These are phyloP conservation scores for Norana najaformis DNA, from an alignment of 2,888 invertebrate genomes.

Conservation along the genomic window DNA sequence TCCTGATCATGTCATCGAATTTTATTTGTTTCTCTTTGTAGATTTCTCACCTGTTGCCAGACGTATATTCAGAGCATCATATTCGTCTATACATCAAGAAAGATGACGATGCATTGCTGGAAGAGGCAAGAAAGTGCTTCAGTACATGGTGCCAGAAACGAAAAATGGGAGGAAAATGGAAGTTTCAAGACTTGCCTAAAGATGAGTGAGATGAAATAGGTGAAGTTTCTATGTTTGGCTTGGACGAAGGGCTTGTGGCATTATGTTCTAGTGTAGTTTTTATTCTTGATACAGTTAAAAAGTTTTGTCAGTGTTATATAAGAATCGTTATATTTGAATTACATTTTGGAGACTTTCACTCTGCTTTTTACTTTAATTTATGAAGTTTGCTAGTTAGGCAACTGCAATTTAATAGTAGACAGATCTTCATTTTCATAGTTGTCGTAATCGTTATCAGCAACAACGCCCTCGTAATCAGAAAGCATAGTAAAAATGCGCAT, in stretches of 20 bases:
- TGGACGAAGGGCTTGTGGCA: neutral
- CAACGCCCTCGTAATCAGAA: too few relatives aligned
- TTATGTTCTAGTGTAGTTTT: neutral
- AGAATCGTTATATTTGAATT: too few relatives aligned
- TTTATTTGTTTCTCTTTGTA: neutral
- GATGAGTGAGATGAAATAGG: neutral
- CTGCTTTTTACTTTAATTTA: too few relatives aligned
- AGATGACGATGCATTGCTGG: neutral
- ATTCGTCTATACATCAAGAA: conserved; percentile 9
- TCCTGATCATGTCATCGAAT: too few relatives aligned
- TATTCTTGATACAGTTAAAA: neutral
- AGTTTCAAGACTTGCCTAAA: neutral
- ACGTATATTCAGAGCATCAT: neutral
- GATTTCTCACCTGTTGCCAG: neutral
- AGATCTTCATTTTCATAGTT: too few relatives aligned
- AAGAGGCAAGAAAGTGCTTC: conserved; percentile 7
- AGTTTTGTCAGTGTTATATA: too few relatives aligned
- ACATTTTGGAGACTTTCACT: too few relatives aligned
- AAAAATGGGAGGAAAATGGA: neutral
- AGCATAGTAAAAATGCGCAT: too few relatives aligned
- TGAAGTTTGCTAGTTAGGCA: too few relatives aligned
- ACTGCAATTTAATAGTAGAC: too few relatives aligned
- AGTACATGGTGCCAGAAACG: neutral
- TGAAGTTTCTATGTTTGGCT: neutral
- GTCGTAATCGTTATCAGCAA: too few relatives aligned